Percentiles rank a stretch among this genome's conserved stretches.
phyloP scores from a whole-genome alignment of 2,888 invertebrate species.

The Ganaspis brasiliensis region DNA sequence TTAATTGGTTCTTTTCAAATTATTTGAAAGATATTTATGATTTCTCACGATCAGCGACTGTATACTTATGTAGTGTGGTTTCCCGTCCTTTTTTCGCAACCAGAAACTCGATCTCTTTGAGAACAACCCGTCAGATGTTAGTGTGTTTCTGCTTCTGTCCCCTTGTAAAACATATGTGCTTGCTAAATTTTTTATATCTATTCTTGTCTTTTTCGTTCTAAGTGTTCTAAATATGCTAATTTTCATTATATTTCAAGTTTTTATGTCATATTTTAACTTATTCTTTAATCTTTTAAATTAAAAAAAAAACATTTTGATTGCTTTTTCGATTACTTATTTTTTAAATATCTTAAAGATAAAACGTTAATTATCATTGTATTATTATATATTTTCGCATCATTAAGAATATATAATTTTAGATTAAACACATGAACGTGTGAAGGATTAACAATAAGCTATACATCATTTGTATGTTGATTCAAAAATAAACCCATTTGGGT shows the following conservation, averaged over 20 bases:
- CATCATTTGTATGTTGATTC: too few relatives aligned
- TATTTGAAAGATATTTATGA: conserved; percentile 4
- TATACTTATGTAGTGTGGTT: conserved; percentile 64
- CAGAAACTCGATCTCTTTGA: conserved; percentile 70
- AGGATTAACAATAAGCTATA: not conserved
- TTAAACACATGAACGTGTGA: not conserved
- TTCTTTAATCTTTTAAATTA: not conserved
- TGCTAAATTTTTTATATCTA: conserved; percentile 23
- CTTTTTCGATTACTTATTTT: too few relatives aligned
- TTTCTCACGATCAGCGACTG: conserved; percentile 56
- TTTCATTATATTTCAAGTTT: too few relatives aligned
- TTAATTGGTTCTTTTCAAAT: not conserved
- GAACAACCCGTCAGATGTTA: conserved; percentile 57
- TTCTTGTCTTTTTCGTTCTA: conserved; percentile 1
- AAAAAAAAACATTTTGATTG: too few relatives aligned
- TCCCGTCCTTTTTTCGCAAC: conserved; percentile 69
- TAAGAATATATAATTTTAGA: not conserved
- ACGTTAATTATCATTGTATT: too few relatives aligned
- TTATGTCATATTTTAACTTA: not conserved
- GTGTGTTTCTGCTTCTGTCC: conserved; percentile 53
- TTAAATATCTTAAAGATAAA: too few relatives aligned
- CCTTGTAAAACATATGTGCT: conserved; percentile 30
- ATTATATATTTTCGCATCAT: too few relatives aligned
- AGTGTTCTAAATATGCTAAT: not conserved
- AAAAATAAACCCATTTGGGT: too few relatives aligned